Conservation (phyloP, 2,113 vertebrate species). For the Actenoides lindsayi region DNA sequence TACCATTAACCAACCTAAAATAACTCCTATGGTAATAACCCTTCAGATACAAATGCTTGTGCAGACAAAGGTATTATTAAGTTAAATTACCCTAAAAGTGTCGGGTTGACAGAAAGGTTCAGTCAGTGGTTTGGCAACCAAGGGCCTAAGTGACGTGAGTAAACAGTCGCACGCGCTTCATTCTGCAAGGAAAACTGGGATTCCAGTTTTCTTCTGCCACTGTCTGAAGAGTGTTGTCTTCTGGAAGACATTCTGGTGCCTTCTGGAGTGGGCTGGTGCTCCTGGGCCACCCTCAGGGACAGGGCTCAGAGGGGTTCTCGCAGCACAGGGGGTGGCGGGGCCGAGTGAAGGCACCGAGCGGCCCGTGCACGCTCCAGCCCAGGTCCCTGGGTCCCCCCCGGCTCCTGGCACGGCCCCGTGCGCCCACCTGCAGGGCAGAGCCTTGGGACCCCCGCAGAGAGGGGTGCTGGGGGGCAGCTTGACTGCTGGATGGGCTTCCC, state of each 20-base stretch:
- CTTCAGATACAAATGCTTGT: conserved; percentile 74
- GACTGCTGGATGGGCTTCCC: background rate
- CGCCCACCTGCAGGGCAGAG: background rate
- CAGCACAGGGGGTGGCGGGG: no score
- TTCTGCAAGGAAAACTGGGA: background rate
- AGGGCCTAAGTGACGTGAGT: conserved; percentile 55
- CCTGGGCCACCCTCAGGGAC: background rate
- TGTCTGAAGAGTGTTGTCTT: background rate
- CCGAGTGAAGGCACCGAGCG: background rate
- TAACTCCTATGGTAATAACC: conserved; percentile 83
- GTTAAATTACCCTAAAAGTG: conserved; percentile 84
- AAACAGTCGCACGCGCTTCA: conserved; percentile 61
- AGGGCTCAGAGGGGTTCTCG: background rate
- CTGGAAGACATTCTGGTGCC: background rate
- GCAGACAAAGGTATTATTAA: conserved; percentile 81
- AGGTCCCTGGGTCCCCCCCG: accelerated
- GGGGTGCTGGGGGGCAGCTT: no score
- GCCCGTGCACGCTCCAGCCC: background rate
- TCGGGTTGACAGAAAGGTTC: conserved; percentile 79
- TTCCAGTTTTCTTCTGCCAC: conserved; percentile 21
- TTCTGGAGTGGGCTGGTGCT: background rate
- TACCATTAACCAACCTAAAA: conserved; percentile 85
- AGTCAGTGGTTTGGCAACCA: conserved; percentile 74
- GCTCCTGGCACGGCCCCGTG: no score
- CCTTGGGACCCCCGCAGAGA: background rate